phyloP scores from a whole-genome alignment of 2,888 invertebrate genomes.

The Eudemis profundana region DNA sequence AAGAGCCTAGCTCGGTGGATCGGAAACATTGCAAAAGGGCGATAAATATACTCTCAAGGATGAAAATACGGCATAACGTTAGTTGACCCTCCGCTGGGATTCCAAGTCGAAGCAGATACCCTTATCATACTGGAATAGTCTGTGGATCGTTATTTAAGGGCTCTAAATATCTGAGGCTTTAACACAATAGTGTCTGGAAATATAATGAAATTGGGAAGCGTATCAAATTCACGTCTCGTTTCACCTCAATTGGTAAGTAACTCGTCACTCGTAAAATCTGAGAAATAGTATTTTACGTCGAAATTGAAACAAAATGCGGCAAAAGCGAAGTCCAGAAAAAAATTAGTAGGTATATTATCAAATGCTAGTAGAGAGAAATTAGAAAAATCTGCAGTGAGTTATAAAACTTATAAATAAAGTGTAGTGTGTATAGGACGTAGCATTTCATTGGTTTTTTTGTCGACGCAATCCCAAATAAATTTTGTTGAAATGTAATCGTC shows the following conservation, averaged over 20 bases:
- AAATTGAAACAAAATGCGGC: too few relatives aligned
- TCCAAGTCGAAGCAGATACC: background rate
- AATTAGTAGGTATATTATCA: too few relatives aligned
- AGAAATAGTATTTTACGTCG: too few relatives aligned
- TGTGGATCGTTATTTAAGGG: background rate
- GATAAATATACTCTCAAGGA: slow-evolving; percentile 22
- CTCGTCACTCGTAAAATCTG: too few relatives aligned
- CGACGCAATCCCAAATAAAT: too few relatives aligned
- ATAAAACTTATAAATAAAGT: too few relatives aligned
- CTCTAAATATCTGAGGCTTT: background rate
- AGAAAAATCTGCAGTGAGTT: too few relatives aligned
- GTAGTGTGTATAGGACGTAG: too few relatives aligned
- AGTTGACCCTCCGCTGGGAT: slow-evolving; percentile 9
- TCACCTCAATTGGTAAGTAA: background rate
- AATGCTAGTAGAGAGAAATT: too few relatives aligned
- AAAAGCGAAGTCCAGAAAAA: too few relatives aligned
- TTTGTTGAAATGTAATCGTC: too few relatives aligned
- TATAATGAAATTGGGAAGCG: background rate
- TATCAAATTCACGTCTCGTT: background rate
- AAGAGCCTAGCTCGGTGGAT: slow-evolving; percentile 8
- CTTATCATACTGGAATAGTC: slow-evolving; percentile 7
- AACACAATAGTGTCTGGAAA: slow-evolving; percentile 1
- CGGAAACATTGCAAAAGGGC: slow-evolving; percentile 33
- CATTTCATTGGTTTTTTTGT: too few relatives aligned
- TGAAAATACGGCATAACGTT: slow-evolving; percentile 20